Evolutionary conservation across 64 coral and sea anemone species (phyloP).

Genomic region (Pocillopora verrucosa): DNA sequence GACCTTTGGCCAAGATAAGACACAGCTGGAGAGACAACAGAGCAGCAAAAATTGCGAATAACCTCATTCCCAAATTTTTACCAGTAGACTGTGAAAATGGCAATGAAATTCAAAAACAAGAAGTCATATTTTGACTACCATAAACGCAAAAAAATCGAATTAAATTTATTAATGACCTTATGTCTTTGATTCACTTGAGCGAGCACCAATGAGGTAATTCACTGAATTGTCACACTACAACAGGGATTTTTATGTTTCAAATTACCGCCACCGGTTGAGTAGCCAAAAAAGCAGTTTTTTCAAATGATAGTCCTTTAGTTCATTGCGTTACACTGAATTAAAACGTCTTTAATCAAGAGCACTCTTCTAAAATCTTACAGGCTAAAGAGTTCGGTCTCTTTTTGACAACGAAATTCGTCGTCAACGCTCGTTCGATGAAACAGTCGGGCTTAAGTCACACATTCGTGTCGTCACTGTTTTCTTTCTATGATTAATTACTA

Average conservation of each 20-base stretch:
- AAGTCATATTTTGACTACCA: constrained; percentile 16
- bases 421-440: too few relatives aligned
- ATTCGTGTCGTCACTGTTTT: too few relatives aligned
- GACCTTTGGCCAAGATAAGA: constrained; percentile 12
- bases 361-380: too few relatives aligned
- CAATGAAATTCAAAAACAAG: constrained; percentile 7
- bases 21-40: background rate
- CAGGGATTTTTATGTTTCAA: constrained; percentile 7
- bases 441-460: too few relatives aligned
- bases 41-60: background rate
- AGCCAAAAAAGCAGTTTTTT: too few relatives aligned
- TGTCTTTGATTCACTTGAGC: background rate
- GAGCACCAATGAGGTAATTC: constrained; percentile 43
- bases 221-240: background rate
- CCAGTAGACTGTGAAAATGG: background rate
- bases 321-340: too few relatives aligned
- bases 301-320: too few relatives aligned
- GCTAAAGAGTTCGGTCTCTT: too few relatives aligned
- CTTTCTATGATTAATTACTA: too few relatives aligned
- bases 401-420: too few relatives aligned
- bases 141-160: background rate
- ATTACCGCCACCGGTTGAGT: background rate
- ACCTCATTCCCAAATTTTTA: constrained; percentile 2
- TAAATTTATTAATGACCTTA: constrained; percentile 19
- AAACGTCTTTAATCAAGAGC: too few relatives aligned